phyloP scores from a whole-genome alignment of 2,888 invertebrate genomes.

The Lithodes maja region DNA sequence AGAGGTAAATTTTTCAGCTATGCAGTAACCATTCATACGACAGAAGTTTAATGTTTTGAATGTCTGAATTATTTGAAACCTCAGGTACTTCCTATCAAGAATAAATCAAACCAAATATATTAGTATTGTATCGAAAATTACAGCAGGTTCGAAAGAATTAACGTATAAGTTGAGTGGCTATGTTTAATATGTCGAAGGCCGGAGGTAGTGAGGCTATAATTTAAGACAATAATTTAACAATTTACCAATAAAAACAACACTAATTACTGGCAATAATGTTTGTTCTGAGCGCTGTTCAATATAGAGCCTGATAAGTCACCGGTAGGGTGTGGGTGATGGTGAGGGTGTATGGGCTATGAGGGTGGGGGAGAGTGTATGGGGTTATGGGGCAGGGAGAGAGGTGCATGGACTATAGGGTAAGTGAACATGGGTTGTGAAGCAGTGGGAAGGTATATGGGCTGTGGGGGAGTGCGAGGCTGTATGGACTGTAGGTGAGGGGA shows the following conservation, averaged over 20 bases:
- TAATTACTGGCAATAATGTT: background rate
- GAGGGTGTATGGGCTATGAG: background rate
- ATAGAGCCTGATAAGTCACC: background rate
- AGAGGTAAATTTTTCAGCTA: too few species aligned
- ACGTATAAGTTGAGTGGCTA: background rate
- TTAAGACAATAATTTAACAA: background rate
- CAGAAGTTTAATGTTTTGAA: too few species aligned
- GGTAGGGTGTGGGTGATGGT: background rate
- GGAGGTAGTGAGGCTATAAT: background rate
- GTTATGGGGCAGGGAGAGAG: background rate
- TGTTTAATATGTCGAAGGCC: background rate
- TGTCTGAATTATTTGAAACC: too few species aligned
- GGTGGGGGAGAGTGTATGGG: background rate
- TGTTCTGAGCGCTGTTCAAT: slow-evolving; percentile 1
- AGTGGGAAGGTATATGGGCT: background rate
- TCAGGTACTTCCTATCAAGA: too few species aligned
- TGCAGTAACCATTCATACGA: too few species aligned
- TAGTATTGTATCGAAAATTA: too few species aligned
- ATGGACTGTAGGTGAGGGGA: background rate
- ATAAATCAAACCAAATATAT: too few species aligned
- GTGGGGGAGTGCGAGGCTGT: background rate
- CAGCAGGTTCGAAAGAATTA: too few species aligned
- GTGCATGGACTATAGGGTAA: background rate
- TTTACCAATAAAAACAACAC: background rate
- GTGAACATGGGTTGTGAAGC: background rate